Percentiles rank a stretch among this genome's conserved stretches.
phyloP scores from a whole-genome alignment of 2,113 vertebrate species.

The Hippocampus abdominalis region DNA sequence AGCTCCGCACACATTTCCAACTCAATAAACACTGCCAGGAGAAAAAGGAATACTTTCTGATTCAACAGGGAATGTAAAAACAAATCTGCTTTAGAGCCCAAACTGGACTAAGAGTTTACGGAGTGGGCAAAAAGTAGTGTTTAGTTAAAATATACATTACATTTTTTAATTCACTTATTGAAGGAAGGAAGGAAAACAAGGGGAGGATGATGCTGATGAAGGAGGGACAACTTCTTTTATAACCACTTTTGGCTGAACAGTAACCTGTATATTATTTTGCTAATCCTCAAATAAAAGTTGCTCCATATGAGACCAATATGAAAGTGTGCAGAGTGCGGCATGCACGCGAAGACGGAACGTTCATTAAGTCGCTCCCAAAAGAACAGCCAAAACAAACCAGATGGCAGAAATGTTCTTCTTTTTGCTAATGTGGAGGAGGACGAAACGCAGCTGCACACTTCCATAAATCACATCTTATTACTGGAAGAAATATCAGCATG shows the following conservation, averaged over 20 bases:
- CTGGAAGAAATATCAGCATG: conserved; percentile 1
- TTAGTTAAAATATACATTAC: neutral
- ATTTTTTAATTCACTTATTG: neutral
- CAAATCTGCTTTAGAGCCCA: neutral
- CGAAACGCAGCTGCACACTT: conserved; percentile 25
- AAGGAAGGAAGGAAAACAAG: neutral
- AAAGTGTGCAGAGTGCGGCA: conserved; percentile 20
- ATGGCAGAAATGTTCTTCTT: conserved; percentile 36
- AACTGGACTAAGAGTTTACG: neutral
- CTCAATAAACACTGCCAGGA: conserved; percentile 47
- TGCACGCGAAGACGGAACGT: conserved; percentile 34
- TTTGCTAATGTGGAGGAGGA: conserved; percentile 26
- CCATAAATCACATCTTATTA: conserved; percentile 30
- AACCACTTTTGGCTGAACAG: too few relatives aligned
- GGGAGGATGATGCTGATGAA: neutral
- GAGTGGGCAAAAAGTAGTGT: neutral
- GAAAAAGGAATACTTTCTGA: conserved; percentile 41
- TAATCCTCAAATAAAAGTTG: conserved; percentile 1
- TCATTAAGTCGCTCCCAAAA: conserved; percentile 41
- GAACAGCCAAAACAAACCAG: conserved; percentile 53
- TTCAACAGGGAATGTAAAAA: conserved; percentile 32
- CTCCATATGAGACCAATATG: conserved; percentile 23
- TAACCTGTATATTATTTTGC: neutral
- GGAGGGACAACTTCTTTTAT: neutral
- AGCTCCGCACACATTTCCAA: conserved; percentile 25